phyloP scores from a whole-genome alignment of 2,113 vertebrate genomes.

The Vulpes lagopus region DNA sequence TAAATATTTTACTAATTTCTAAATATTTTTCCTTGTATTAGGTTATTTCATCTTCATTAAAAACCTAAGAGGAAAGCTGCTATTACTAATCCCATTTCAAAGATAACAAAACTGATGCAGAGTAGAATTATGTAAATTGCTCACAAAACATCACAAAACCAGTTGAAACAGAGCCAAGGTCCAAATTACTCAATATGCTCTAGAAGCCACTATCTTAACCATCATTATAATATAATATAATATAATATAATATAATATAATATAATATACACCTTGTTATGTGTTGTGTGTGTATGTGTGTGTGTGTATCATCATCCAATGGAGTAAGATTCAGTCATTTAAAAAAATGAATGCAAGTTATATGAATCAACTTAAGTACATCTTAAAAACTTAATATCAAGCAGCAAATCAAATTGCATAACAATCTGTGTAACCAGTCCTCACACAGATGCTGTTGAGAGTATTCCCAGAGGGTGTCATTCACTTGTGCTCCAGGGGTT shows the following conservation, averaged over 20 bases:
- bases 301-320: neutral
- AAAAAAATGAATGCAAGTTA: neutral
- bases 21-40: neutral
- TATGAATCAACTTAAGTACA: neutral
- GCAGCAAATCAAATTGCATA: neutral
- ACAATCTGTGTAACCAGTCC: neutral
- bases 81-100: neutral
- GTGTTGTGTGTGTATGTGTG: neutral
- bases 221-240: neutral
- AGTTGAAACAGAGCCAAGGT: neutral
- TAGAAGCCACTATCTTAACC: neutral
- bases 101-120: neutral
- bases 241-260: neutral
- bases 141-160: neutral
- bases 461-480: neutral
- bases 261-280: neutral
- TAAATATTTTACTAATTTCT: neutral
- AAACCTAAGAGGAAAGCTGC: neutral
- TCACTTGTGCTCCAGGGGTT: neutral
- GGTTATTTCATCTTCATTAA: neutral
- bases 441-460: neutral
- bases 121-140: neutral
- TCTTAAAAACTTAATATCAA: neutral
- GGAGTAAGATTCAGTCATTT: neutral
- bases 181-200: neutral